A percentile compares a stretch with the other conserved stretches of the same genome.
Conservation (phyloP, 2,888 invertebrate genomes). For the Acanthacorydalis orientalis region DNA sequence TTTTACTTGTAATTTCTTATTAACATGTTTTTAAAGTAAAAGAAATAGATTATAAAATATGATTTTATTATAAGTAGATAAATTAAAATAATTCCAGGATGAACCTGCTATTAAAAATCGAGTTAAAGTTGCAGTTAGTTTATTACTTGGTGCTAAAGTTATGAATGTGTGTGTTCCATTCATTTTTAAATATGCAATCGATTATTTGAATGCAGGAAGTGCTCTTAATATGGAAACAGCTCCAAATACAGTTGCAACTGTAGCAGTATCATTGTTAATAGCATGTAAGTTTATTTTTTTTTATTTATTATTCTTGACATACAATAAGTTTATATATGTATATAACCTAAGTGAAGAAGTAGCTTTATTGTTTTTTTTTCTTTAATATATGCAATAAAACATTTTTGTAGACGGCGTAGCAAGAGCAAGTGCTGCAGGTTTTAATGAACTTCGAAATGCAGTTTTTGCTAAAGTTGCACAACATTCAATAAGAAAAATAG, state of each 20-base stretch:
- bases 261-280: slow-evolving; percentile 62
- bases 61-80: no score
- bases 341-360: no score
- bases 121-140: slow-evolving; percentile 67
- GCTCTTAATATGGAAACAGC: slow-evolving; percentile 57
- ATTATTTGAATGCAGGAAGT: slow-evolving; percentile 55
- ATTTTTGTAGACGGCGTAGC: slow-evolving; percentile 73
- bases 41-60: no score
- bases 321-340: no score
- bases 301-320: slow-evolving; percentile 3
- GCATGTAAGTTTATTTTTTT: slow-evolving; percentile 56
- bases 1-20: no score
- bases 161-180: slow-evolving; percentile 90
- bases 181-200: slow-evolving; percentile 85
- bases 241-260: slow-evolving; percentile 63
- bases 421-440: slow-evolving; percentile 73
- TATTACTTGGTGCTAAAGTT: slow-evolving; percentile 69
- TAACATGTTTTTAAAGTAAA: no score
- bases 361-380: no score
- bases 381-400: no score
- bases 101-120: slow-evolving; percentile 55
- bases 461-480: slow-evolving; percentile 97
- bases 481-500: slow-evolving; percentile 85
- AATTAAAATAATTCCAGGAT: slow-evolving; percentile 33
- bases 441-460: slow-evolving; percentile 94